A percentile compares a stretch with the other conserved stretches of the same genome.
These are phyloP conservation scores for Electrona antarctica DNA, from an alignment of 2,113 vertebrate genomes.

Conservation along the genomic window DNA sequence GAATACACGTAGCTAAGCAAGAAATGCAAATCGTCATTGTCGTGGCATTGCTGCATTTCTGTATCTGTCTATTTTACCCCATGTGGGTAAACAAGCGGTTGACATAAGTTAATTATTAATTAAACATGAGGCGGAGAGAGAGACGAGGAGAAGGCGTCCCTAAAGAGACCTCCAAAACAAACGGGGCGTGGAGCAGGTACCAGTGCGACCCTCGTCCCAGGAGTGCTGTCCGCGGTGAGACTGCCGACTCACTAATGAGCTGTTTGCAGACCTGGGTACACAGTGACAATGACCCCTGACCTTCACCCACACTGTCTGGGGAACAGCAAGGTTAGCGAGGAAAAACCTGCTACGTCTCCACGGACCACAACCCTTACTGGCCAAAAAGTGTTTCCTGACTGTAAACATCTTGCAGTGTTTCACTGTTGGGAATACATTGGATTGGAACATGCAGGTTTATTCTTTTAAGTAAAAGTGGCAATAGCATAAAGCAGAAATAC, in stretches of 20 bases:
- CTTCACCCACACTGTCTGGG: conserved; percentile 71
- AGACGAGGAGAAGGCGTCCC: conserved; percentile 61
- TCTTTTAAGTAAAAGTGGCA: too few species aligned
- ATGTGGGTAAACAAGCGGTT: conserved; percentile 73
- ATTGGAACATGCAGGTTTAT: too few species aligned
- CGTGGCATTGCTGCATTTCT: conserved; percentile 23
- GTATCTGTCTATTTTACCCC: conserved; percentile 39
- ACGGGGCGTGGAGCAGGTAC: conserved; percentile 73
- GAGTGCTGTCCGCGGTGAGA: conserved; percentile 68
- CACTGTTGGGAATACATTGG: too few species aligned
- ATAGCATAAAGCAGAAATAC: too few species aligned
- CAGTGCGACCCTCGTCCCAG: conserved; percentile 63
- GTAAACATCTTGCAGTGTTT: too few species aligned
- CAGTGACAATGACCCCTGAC: conserved; percentile 78
- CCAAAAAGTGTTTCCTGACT: too few species aligned
- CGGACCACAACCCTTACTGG: not conserved
- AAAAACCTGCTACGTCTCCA: conserved; percentile 40
- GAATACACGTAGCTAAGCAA: conserved; percentile 22
- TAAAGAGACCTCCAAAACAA: conserved; percentile 74
- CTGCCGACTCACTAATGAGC: conserved; percentile 81
- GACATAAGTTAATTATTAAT: conserved; percentile 83
- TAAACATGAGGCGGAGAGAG: conserved; percentile 74
- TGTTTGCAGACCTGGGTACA: conserved; percentile 80
- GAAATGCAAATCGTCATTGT: conserved; percentile 34
- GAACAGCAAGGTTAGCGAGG: conserved; percentile 57